Percentiles rank a stretch among this genome's conserved stretches.
phyloP scores from a whole-genome alignment of 2,797 vertebrate species.

The Protonibea diacanthus region DNA sequence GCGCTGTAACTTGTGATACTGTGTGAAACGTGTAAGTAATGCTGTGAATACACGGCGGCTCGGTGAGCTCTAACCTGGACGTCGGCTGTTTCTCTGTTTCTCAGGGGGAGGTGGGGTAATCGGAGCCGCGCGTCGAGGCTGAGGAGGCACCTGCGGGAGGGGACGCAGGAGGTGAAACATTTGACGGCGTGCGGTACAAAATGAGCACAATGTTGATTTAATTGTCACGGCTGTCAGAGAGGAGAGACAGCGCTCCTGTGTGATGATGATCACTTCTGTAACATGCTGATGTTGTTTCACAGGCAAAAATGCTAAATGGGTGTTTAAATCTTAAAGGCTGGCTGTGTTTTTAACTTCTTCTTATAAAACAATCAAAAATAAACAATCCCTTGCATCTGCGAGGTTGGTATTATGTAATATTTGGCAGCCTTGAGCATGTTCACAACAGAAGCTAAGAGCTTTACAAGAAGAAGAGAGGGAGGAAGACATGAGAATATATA shows the following conservation, averaged over 20 bases:
- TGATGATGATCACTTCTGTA: neutral
- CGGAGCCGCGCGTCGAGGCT: constrained; percentile 90
- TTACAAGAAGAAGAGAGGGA: neutral
- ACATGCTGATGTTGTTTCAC: neutral
- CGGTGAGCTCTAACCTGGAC: constrained; percentile 70
- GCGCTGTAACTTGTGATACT: neutral
- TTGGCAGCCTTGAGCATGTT: neutral
- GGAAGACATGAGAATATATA: neutral
- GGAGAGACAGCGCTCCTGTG: neutral
- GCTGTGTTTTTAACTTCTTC: neutral
- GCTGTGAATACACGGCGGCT: neutral
- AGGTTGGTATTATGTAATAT: neutral
- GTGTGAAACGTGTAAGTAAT: neutral
- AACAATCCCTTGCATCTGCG: neutral
- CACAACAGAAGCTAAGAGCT: neutral
- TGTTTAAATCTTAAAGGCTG: neutral
- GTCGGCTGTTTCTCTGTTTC: constrained; percentile 85
- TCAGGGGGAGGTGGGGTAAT: constrained; percentile 93
- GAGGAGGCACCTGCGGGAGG: constrained; percentile 88
- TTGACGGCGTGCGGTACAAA: neutral
- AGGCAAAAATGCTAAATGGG: neutral
- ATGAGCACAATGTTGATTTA: neutral
- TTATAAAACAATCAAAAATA: neutral
- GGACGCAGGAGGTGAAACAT: neutral
- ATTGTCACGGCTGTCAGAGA: neutral